A percentile compares a stretch with the other conserved stretches of the same genome.
Conservation (phyloP, 2,888 invertebrate species). For the Cerastis leucographa region DNA sequence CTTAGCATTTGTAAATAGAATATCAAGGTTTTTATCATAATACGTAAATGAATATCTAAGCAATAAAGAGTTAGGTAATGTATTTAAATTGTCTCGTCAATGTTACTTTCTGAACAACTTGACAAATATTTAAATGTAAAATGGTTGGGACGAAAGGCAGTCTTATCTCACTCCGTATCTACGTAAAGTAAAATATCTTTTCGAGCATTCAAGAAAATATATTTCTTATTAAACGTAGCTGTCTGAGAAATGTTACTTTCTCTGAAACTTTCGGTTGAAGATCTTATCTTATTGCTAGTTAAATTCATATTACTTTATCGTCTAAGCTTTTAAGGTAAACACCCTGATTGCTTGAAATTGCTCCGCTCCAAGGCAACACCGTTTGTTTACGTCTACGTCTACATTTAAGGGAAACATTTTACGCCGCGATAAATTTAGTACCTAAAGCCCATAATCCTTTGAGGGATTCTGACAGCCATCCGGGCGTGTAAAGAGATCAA, state of each 20-base stretch:
- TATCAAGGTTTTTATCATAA: neutral
- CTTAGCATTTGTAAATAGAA: neutral
- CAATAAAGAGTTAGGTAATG: slow-evolving; percentile 25
- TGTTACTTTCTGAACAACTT: slow-evolving; percentile 36
- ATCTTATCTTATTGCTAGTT: slow-evolving; percentile 11
- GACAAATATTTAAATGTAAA: slow-evolving; percentile 44
- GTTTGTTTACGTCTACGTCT: slow-evolving; percentile 40
- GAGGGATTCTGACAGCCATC: slow-evolving; percentile 71
- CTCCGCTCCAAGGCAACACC: slow-evolving; percentile 21
- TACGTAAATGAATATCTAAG: slow-evolving; percentile 12
- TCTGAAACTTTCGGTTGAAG: slow-evolving; percentile 31
- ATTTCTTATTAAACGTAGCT: slow-evolving; percentile 37
- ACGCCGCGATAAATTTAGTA: slow-evolving; percentile 68
- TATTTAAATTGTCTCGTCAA: slow-evolving; percentile 35
- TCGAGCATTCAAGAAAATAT: slow-evolving; percentile 32
- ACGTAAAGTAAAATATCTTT: slow-evolving; percentile 46
- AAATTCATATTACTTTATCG: slow-evolving; percentile 32
- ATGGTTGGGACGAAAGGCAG: slow-evolving; percentile 34
- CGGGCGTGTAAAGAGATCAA: slow-evolving; percentile 62
- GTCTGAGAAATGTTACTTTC: slow-evolving; percentile 38
- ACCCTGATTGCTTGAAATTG: slow-evolving; percentile 7
- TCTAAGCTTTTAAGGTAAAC: slow-evolving; percentile 17
- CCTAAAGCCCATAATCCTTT: slow-evolving; percentile 73
- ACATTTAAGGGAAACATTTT: slow-evolving; percentile 53
- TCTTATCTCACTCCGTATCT: slow-evolving; percentile 50